These are phyloP conservation scores for Eristalis tenax DNA, from an alignment of 2,888 invertebrate genomes.

Conservation along the genomic window DNA sequence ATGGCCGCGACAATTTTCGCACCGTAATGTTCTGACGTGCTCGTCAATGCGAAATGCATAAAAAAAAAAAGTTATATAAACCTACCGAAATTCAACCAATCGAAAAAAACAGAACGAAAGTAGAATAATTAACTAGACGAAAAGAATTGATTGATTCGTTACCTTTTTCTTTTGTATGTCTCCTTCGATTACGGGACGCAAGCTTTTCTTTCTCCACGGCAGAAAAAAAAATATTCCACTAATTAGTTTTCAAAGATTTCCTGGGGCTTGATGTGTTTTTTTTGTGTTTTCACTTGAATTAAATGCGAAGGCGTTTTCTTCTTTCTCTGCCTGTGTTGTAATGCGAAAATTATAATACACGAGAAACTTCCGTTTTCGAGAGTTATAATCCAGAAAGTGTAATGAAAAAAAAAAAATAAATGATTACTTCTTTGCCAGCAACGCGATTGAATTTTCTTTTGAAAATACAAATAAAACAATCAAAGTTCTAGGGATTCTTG, in stretches of 20 bases:
- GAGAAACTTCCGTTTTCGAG: neutral
- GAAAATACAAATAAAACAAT: conserved; percentile 29
- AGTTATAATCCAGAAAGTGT: neutral
- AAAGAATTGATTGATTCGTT: neutral
- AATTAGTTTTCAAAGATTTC: conserved; percentile 42
- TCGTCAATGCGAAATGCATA: conserved; percentile 35
- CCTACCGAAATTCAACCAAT: neutral
- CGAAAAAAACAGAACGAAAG: neutral
- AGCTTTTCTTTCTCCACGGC: conserved; percentile 38
- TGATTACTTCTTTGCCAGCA: neutral
- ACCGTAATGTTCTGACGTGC: conserved; percentile 61
- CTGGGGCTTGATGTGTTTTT: conserved; percentile 18
- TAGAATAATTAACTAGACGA: neutral
- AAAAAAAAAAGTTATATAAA: conserved; percentile 57
- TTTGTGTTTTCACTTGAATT: conserved; percentile 40
- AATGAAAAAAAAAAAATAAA: neutral
- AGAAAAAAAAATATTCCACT: conserved; percentile 69
- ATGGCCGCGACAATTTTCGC: conserved; percentile 69
- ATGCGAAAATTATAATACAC: neutral
- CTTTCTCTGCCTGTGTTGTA: neutral
- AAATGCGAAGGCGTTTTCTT: conserved; percentile 21
- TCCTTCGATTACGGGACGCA: neutral
- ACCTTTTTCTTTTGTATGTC: conserved; percentile 19
- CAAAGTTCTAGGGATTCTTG: conserved; percentile 21
- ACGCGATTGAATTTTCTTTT: conserved; percentile 19